Evolutionary conservation across 1,140 invertebrate species (phyloP).

Genomic region (Planococcus citri): DNA sequence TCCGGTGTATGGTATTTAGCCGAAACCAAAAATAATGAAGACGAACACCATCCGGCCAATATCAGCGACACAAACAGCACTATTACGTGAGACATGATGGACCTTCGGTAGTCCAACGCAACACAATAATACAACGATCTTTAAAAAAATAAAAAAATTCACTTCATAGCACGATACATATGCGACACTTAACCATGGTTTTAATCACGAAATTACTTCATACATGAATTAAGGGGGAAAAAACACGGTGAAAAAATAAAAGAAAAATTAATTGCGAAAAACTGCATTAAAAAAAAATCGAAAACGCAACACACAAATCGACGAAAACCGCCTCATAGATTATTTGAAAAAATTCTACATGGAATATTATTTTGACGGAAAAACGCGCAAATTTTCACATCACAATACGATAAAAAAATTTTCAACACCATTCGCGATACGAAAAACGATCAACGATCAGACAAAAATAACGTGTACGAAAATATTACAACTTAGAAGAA

Average conservation of each 20-base stretch:
- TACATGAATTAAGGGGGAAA: too few relatives aligned
- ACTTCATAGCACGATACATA: conserved; percentile 1
- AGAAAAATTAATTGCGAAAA: too few relatives aligned
- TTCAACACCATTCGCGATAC: neutral
- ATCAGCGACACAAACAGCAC: conserved; percentile 20
- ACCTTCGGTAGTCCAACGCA: neutral
- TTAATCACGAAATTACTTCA: neutral
- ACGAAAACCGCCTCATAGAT: neutral
- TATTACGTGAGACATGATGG: neutral
- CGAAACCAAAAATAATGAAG: too few relatives aligned
- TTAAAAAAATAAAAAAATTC: neutral
- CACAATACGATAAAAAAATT: neutral
- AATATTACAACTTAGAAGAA: too few relatives aligned
- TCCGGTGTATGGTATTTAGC: conserved; percentile 22
- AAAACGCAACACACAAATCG: too few relatives aligned
- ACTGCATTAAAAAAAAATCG: too few relatives aligned
- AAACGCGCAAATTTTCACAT: neutral
- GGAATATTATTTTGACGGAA: neutral
- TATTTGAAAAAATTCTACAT: neutral
- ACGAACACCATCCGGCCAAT: conserved; percentile 17
- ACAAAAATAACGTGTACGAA: neutral
- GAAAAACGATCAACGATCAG: neutral
- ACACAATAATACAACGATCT: neutral
- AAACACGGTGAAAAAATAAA: too few relatives aligned
- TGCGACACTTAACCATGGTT: conserved; percentile 1